phyloP scores from a whole-genome alignment of 2,113 vertebrate species.

The Sterna hirundo region DNA sequence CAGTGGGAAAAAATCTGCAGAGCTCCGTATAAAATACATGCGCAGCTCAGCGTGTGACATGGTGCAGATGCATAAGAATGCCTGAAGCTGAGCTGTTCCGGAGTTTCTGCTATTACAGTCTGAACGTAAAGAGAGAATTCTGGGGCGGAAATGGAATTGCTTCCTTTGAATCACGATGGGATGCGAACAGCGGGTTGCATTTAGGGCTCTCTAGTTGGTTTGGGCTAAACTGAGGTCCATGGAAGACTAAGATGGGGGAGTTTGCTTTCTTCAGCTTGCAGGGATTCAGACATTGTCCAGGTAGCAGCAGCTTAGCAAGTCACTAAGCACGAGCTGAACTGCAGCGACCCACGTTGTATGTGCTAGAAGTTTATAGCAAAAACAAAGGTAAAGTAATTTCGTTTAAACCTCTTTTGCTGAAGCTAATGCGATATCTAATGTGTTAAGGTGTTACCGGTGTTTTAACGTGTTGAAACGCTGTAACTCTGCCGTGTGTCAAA shows the following conservation, averaged over 20 bases:
- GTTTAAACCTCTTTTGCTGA: not conserved
- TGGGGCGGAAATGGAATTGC: not conserved
- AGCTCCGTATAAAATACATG: not conserved
- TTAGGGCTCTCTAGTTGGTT: not conserved
- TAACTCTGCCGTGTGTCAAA: not conserved
- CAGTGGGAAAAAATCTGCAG: not conserved
- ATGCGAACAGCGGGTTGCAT: not conserved
- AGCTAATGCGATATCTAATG: rapidly evolving
- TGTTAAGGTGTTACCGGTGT: not conserved
- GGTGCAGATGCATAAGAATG: not conserved
- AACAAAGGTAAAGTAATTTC: not conserved
- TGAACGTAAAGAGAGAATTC: not conserved
- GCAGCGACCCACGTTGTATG: too few species aligned
- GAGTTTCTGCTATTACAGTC: not conserved
- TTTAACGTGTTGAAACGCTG: not conserved
- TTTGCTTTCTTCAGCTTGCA: not conserved
- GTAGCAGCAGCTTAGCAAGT: not conserved
- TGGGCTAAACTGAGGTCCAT: not conserved
- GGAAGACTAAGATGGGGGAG: not conserved
- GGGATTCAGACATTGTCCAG: not conserved
- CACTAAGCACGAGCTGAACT: not conserved
- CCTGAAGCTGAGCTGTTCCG: not conserved
- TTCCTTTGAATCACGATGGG: not conserved
- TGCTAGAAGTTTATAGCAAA: not conserved
- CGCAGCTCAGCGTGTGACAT: not conserved